Percentiles rank a stretch among this genome's conserved stretches.
Evolutionary conservation across 2,888 invertebrate species (phyloP).

Genomic region (Andricus curvator): DNA sequence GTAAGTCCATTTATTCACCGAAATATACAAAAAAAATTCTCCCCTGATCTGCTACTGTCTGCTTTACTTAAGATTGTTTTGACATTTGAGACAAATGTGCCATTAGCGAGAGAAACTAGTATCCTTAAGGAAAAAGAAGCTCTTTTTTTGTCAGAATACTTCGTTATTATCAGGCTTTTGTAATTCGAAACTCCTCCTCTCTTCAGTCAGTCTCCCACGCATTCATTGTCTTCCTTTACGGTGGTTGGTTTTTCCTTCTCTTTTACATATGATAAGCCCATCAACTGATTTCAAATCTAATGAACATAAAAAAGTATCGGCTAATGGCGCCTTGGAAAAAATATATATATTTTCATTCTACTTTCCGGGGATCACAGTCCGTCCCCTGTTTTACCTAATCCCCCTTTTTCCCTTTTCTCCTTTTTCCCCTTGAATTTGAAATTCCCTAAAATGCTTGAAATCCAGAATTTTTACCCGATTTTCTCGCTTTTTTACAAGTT

Average conservation of each 20-base stretch:
- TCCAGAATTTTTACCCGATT: no score
- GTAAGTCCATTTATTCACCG: constrained; percentile 18
- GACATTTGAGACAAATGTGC: constrained; percentile 27
- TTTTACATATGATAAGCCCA: no score
- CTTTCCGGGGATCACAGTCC: neutral
- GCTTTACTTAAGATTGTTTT: constrained; percentile 14
- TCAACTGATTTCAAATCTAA: no score
- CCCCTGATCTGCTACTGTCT: neutral
- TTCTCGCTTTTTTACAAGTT: no score
- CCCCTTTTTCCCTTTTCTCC: no score
- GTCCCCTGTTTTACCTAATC: no score
- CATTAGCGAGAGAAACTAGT: constrained; percentile 14
- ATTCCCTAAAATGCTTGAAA: no score
- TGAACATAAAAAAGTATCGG: no score
- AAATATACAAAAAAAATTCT: neutral
- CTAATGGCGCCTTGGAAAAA: no score
- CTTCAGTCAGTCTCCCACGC: neutral
- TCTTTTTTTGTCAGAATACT: neutral
- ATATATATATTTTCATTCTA: neutral
- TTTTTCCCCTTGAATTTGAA: no score
- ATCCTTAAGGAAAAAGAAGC: constrained; percentile 23
- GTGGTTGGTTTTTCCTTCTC: no score
- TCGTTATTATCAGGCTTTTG: neutral
- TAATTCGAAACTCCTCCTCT: neutral
- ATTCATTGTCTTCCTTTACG: no score